Conservation (phyloP, 2,888 invertebrate species). For the Corbicula japonica region DNA sequence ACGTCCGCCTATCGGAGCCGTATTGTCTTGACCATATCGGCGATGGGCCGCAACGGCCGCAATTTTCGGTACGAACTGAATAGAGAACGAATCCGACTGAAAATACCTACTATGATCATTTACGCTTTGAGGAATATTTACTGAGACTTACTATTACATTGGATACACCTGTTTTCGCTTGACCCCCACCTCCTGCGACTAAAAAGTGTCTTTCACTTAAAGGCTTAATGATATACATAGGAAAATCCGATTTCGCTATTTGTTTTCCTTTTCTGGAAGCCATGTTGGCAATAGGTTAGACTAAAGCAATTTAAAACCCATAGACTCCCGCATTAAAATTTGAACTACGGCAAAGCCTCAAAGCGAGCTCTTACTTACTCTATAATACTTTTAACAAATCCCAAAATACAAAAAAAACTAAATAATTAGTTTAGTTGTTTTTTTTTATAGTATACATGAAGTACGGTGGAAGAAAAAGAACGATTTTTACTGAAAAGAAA, state of each 20-base stretch:
- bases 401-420: too few relatives aligned
- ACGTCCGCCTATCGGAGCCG: not conserved
- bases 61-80: not conserved
- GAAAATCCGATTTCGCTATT: conserved; percentile 88
- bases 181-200: conserved; percentile 98
- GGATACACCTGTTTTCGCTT: conserved; percentile 98
- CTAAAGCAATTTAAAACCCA: not conserved
- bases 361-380: too few relatives aligned
- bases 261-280: conserved; percentile 76
- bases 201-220: conserved; percentile 96
- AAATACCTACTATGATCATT: not conserved
- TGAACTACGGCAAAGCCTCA: too few relatives aligned
- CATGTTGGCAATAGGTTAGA: conserved; percentile 71
- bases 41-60: not conserved
- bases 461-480: too few relatives aligned
- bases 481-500: too few relatives aligned
- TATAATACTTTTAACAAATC: too few relatives aligned
- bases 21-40: not conserved
- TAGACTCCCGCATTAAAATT: too few relatives aligned
- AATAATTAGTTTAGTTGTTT: too few relatives aligned
- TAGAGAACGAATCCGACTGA: not conserved
- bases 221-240: conserved; percentile 96
- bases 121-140: not conserved
- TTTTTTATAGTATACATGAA: too few relatives aligned
- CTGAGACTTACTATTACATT: conserved; percentile 93